phyloP scores from a whole-genome alignment of 2,797 vertebrate genomes.

The Halcyon leucocephala region DNA sequence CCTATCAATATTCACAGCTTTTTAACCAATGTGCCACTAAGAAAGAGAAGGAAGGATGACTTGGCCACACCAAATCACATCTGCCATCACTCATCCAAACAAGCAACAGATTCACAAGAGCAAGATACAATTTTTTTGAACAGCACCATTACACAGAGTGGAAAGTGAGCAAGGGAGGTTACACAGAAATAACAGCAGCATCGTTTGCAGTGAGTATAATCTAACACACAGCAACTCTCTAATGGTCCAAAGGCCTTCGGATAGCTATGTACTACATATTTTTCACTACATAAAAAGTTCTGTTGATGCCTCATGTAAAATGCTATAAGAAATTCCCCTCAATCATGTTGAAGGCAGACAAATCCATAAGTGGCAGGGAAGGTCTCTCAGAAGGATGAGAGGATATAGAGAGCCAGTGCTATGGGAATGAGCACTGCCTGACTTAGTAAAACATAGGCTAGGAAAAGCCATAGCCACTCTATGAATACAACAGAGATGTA shows the following conservation, averaged over 20 bases:
- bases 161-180: not conserved
- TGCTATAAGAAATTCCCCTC: not conserved
- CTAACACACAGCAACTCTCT: not conserved
- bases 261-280: fast-evolving
- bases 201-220: not conserved
- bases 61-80: not conserved
- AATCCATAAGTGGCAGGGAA: not conserved
- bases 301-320: not conserved
- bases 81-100: not conserved
- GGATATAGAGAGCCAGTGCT: not conserved
- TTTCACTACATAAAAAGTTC: not conserved
- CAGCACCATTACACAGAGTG: not conserved
- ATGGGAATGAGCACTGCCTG: not conserved
- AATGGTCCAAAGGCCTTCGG: not conserved
- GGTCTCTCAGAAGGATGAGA: not conserved
- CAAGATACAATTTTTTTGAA: not conserved
- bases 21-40: not conserved
- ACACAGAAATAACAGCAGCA: not conserved
- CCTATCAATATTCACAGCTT: not conserved
- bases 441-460: not conserved
- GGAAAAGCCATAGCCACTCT: not conserved
- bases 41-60: not conserved
- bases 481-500: not conserved
- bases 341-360: not conserved
- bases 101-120: not conserved